Conservation (phyloP, 2,113 vertebrate genomes). For the Eleginops maclovinus region DNA sequence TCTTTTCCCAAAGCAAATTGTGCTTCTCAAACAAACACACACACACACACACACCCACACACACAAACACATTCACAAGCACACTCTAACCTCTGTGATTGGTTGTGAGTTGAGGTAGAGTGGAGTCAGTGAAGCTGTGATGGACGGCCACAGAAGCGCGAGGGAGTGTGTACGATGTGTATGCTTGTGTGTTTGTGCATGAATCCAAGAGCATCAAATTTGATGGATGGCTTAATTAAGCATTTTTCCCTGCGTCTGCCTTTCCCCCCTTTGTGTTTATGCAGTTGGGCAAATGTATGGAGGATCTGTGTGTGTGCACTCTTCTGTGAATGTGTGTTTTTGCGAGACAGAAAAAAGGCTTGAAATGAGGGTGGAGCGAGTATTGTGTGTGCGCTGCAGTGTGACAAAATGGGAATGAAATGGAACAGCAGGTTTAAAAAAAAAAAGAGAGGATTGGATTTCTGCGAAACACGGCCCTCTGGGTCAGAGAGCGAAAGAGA, state of each 20-base stretch:
- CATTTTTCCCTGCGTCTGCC: not conserved
- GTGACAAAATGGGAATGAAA: slow-evolving; percentile 80
- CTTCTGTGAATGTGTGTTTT: slow-evolving; percentile 7
- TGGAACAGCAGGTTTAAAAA: slow-evolving; percentile 78
- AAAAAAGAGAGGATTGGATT: slow-evolving; percentile 81
- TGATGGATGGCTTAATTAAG: slow-evolving; percentile 69
- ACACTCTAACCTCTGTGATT: slow-evolving; percentile 70
- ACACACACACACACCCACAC: slow-evolving; percentile 20
- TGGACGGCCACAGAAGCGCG: slow-evolving; percentile 59
- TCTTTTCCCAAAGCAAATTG: slow-evolving; percentile 36
- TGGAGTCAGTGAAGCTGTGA: slow-evolving; percentile 70
- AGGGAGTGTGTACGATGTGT: slow-evolving; percentile 9
- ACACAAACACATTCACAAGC: slow-evolving; percentile 17
- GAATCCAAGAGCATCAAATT: slow-evolving; percentile 50
- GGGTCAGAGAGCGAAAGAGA: slow-evolving; percentile 67
- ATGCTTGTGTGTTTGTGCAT: slow-evolving; percentile 36
- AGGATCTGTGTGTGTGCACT: not conserved
- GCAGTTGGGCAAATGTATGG: slow-evolving; percentile 43
- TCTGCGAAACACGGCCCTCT: slow-evolving; percentile 70
- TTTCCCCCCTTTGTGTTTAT: slow-evolving; percentile 18
- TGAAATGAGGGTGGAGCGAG: slow-evolving; percentile 64
- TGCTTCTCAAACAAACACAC: slow-evolving; percentile 20
- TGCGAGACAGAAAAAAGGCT: slow-evolving; percentile 35
- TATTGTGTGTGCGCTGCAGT: slow-evolving; percentile 76
- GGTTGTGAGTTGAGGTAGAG: slow-evolving; percentile 69